These are phyloP conservation scores for Drosophila albomicans DNA, from an alignment of 1,140 invertebrate species.

Conservation along the genomic window DNA sequence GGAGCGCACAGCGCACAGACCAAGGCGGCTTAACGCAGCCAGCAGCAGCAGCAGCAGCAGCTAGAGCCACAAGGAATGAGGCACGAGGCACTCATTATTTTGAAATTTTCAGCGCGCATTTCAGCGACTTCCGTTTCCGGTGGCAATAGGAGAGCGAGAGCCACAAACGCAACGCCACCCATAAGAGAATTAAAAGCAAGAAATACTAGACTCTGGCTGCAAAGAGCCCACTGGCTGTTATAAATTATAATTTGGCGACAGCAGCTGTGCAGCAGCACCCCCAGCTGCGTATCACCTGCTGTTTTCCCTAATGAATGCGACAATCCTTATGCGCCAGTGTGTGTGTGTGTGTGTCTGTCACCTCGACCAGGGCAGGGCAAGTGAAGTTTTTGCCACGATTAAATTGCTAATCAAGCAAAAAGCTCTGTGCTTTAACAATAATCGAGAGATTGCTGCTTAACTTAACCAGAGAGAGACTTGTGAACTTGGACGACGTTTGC, in stretches of 20 bases:
- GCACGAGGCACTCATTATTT: constrained; percentile 72
- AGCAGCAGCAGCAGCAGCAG: background rate
- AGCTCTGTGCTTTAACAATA: constrained; percentile 21
- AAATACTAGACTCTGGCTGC: constrained; percentile 42
- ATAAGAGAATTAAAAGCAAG: constrained; percentile 49
- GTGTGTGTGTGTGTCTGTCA: background rate
- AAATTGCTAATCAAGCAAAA: constrained; percentile 42
- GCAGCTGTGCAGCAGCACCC: constrained; percentile 30
- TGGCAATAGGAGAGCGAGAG: constrained; percentile 29
- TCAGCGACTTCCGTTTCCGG: constrained; percentile 77
- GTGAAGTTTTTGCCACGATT: constrained; percentile 2
- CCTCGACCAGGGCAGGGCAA: background rate
- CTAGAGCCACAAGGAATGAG: background rate
- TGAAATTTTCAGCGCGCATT: constrained; percentile 81
- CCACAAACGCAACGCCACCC: constrained; percentile 22
- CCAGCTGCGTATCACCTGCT: constrained; percentile 75
- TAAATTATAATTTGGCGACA: constrained; percentile 56
- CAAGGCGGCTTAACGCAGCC: constrained; percentile 34
- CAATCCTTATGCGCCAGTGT: constrained; percentile 42
- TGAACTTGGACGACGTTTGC: constrained; percentile 9
- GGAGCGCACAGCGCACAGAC: constrained; percentile 38
- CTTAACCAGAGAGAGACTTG: background rate
- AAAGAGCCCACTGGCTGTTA: constrained; percentile 43
- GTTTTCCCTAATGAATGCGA: constrained; percentile 79
- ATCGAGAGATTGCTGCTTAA: constrained; percentile 30